Evolutionary conservation across 2,113 vertebrate genomes (phyloP).

Genomic region (Dromaius novaehollandiae): DNA sequence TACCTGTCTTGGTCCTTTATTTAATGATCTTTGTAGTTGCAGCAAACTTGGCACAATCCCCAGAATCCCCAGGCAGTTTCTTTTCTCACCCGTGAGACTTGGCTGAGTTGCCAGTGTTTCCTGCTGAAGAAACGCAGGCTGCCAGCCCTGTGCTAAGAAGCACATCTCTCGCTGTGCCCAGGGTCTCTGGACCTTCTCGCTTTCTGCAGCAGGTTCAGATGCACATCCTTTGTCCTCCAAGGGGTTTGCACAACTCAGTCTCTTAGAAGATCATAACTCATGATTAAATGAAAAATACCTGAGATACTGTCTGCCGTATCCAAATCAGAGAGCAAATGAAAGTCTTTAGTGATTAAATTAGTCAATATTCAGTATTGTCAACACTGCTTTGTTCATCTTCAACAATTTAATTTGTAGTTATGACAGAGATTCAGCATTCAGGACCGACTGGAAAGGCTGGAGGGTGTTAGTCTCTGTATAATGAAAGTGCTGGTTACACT

Average conservation of each 20-base stretch:
- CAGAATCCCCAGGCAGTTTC: neutral
- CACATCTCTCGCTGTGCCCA: neutral
- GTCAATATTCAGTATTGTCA: neutral
- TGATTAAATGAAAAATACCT: neutral
- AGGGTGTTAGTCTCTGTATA: neutral
- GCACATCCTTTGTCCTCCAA: neutral
- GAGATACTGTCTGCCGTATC: neutral
- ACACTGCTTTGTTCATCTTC: neutral
- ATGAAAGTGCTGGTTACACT: neutral
- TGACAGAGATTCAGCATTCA: neutral
- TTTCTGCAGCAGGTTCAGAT: neutral
- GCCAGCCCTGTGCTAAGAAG: neutral
- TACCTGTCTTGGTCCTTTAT: rapidly evolving
- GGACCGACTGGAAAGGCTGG: neutral
- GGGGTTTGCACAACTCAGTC: neutral
- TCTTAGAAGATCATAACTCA: neutral
- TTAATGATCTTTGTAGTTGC: neutral
- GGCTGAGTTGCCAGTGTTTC: neutral
- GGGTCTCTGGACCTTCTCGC: too few relatives aligned
- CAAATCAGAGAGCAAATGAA: neutral
- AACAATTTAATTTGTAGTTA: neutral
- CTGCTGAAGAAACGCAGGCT: neutral
- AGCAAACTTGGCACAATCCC: neutral
- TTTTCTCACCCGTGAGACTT: neutral
- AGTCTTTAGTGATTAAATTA: neutral